A percentile compares a stretch with the other conserved stretches of the same genome.
These are phyloP conservation scores for Oreonectes daqikongensis DNA, from an alignment of 2,797 vertebrate species.

Conservation along the genomic window DNA sequence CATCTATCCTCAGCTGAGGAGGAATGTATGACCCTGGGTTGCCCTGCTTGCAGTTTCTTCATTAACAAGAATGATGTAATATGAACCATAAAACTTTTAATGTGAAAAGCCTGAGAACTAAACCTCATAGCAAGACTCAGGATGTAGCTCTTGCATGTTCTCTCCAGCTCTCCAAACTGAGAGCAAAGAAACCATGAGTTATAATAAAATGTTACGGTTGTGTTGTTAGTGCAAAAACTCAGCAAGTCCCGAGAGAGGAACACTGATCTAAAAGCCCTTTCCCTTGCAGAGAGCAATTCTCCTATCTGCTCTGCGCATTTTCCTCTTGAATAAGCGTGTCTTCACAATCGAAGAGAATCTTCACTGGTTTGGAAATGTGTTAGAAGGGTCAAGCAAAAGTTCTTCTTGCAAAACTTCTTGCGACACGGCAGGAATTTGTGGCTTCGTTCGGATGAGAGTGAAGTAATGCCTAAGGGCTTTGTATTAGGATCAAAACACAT, in stretches of 20 bases:
- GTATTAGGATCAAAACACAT: constrained; percentile 8
- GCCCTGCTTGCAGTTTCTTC: neutral
- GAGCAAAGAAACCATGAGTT: constrained; percentile 37
- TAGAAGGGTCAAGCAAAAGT: constrained; percentile 79
- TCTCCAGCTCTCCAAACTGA: constrained; percentile 47
- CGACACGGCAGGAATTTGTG: constrained; percentile 47
- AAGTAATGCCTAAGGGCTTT: constrained; percentile 5
- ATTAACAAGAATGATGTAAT: constrained; percentile 24
- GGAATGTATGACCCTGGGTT: constrained; percentile 24
- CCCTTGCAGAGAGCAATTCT: constrained; percentile 67
- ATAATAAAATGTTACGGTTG: constrained; percentile 76
- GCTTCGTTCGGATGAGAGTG: constrained; percentile 12
- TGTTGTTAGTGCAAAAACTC: constrained; percentile 77
- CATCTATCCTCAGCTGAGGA: neutral
- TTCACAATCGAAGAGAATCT: constrained; percentile 77
- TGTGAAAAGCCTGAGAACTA: neutral
- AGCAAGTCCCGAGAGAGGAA: constrained; percentile 73
- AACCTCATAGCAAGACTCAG: constrained; percentile 47
- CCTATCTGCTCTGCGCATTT: constrained; percentile 75
- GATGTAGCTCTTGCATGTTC: constrained; percentile 41
- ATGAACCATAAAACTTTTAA: neutral
- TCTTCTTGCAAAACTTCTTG: constrained; percentile 70
- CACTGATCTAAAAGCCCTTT: constrained; percentile 87
- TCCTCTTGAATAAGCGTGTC: constrained; percentile 81
- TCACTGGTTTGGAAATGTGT: constrained; percentile 80